These are phyloP conservation scores for Chlorodrepanis virens DNA, from an alignment of 2,113 vertebrate species.

Conservation along the genomic window DNA sequence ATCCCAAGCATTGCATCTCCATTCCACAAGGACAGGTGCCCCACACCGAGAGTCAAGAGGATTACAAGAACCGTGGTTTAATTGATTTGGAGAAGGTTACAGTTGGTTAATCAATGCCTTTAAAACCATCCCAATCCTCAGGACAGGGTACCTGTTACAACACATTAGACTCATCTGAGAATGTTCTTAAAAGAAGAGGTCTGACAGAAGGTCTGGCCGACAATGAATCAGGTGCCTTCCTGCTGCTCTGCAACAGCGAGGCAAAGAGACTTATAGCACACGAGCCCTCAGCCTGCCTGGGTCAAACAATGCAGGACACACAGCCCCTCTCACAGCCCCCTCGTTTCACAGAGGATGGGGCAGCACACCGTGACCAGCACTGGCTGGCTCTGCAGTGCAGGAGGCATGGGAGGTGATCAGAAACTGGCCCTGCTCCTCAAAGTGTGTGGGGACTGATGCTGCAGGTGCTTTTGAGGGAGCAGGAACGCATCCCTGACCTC, in stretches of 20 bases:
- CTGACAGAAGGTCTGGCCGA: conserved; percentile 87
- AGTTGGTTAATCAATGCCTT: conserved; percentile 67
- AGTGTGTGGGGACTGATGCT: background rate
- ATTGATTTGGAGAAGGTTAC: conserved; percentile 64
- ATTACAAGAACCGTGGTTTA: conserved; percentile 67
- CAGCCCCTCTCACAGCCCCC: background rate
- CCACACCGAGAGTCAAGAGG: conserved; percentile 68
- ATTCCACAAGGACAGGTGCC: conserved; percentile 64
- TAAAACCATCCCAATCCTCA: conserved; percentile 68
- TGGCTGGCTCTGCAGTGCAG: background rate
- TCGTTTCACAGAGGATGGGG: rapidly evolving
- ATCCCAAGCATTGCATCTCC: conserved; percentile 75
- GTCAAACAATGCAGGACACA: background rate
- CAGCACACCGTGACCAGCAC: rapidly evolving
- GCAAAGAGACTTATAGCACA: conserved; percentile 74
- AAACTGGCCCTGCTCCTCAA: background rate
- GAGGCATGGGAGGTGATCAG: rapidly evolving
- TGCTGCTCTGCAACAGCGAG: conserved; percentile 89
- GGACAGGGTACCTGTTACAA: conserved; percentile 92
- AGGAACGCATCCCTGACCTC: background rate
- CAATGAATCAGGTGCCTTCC: conserved; percentile 76
- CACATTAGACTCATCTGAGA: conserved; percentile 97
- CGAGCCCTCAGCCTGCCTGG: background rate
- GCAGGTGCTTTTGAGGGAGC: background rate
- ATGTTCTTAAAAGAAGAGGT: conserved; percentile 98